Evolutionary conservation across 1,140 invertebrate species (phyloP), one percentile per base, ranked within the genome.

Genomic region (Calliopsis andreniformis): DNA sequence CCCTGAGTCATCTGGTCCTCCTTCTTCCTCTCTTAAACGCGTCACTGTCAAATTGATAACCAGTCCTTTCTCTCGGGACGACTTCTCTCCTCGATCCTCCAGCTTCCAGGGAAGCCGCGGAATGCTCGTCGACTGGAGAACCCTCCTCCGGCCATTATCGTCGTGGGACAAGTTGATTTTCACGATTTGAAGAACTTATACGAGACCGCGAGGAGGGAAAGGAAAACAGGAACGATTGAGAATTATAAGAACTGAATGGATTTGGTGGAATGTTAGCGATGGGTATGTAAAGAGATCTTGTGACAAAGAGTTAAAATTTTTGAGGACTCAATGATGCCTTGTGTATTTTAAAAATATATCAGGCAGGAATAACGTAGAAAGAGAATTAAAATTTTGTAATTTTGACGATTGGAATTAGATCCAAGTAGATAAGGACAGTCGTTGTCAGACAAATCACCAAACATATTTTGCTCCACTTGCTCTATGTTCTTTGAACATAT

Each of bases 41-140:
- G 80, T 83, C 82, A 79, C 81, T 84, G 83, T 84, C 83, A 84
- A 84, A 69, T 79, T 80, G 83, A 84, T 84, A 84, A 84, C 82
- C 83, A 78, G 63, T 80, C 75, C 82, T 79, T 80, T 73, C 69
- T 43, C 16, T 20, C 14, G 45, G 63, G 71, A 80, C 66, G 67
- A 53, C 64, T 61, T 35, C 80, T 70, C 20, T 39, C 43, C 62
- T 25, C 35, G 53, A 55, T 66, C 20, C 66, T 20, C 35, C 56
- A 18, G 58, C 49, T 77, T 43, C 56, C 80, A 49, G 49, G 45
- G 56, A 67, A 82, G 43, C 62, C 69, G 79, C 61, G 62, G 47
- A 62, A 79, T 49, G 61, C 61, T 72, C 62, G 76, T 20, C 49
- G 49, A 47, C 51, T 30, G 75, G n/a, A 2, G 8, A 35, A 32